These are phyloP conservation scores for Campoletis raptor DNA, from an alignment of 2,888 invertebrate genomes.

Conservation along the genomic window DNA sequence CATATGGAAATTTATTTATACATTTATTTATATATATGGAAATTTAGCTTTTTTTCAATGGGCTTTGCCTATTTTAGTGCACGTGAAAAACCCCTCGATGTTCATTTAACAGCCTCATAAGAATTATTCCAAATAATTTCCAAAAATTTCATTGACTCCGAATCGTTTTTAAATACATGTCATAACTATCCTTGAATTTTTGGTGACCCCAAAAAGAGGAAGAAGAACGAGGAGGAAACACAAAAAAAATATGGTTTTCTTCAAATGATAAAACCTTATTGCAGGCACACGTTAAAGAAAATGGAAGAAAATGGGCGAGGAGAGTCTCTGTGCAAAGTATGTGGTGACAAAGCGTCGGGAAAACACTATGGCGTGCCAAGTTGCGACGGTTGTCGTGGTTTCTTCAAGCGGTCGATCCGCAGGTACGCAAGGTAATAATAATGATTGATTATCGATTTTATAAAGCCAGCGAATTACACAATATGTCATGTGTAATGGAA, in stretches of 20 bases:
- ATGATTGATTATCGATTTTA: conserved; percentile 58
- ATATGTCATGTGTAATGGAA: conserved; percentile 11
- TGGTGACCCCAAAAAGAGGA: too few relatives aligned
- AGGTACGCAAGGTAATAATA: conserved; percentile 87
- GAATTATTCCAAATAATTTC: too few relatives aligned
- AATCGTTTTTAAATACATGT: too few relatives aligned
- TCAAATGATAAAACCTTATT: not conserved
- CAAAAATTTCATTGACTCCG: too few relatives aligned
- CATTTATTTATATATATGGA: too few relatives aligned
- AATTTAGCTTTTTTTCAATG: too few relatives aligned
- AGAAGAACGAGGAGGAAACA: not conserved
- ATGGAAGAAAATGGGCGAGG: conserved; percentile 83
- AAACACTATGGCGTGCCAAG: conserved; percentile 97
- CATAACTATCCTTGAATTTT: too few relatives aligned
- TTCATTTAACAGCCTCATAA: too few relatives aligned
- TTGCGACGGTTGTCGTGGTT: conserved; percentile 96
- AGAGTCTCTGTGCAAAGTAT: conserved; percentile 91
- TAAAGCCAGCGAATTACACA: conserved; percentile 1
- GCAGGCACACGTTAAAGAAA: not conserved
- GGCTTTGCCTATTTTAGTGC: too few relatives aligned
- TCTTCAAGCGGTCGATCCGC: conserved; percentile 97
- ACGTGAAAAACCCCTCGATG: too few relatives aligned
- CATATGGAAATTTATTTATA: too few relatives aligned
- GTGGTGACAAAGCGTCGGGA: conserved; percentile 94
- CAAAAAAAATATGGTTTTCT: not conserved